phyloP scores from a whole-genome alignment of 2,113 vertebrate genomes.

The Rhinichthys klamathensis region DNA sequence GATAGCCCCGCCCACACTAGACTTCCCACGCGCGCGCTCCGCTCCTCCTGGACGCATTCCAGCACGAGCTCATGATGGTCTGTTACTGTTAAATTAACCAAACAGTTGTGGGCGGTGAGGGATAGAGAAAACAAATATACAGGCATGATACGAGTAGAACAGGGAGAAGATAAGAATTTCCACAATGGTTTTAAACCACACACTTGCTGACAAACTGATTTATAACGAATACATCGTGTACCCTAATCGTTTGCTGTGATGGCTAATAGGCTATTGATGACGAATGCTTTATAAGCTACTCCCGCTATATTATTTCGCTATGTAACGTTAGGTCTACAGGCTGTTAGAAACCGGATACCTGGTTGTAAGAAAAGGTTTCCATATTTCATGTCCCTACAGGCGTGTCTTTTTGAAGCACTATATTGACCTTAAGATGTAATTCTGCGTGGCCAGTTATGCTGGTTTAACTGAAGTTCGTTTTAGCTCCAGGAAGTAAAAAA shows the following conservation, averaged over 20 bases:
- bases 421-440: neutral
- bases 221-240: neutral
- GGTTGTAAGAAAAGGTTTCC: neutral
- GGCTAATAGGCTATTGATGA: neutral
- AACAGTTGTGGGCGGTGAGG: neutral
- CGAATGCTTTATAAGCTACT: no score
- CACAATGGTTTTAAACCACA: neutral
- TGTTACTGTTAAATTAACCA: neutral
- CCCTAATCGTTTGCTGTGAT: neutral
- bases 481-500: neutral
- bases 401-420: neutral
- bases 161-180: neutral
- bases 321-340: no score
- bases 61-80: neutral
- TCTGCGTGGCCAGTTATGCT: constrained; percentile 28
- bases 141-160: neutral
- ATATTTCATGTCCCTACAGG: neutral
- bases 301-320: neutral
- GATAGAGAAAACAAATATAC: neutral
- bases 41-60: neutral
- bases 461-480: constrained; percentile 1
- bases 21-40: neutral
- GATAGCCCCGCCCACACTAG: neutral
- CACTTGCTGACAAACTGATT: neutral
- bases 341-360: neutral